Percentiles rank a stretch among this genome's conserved stretches.
Conservation (phyloP, 2,113 vertebrate genomes). For the Corythornis vintsioides region DNA sequence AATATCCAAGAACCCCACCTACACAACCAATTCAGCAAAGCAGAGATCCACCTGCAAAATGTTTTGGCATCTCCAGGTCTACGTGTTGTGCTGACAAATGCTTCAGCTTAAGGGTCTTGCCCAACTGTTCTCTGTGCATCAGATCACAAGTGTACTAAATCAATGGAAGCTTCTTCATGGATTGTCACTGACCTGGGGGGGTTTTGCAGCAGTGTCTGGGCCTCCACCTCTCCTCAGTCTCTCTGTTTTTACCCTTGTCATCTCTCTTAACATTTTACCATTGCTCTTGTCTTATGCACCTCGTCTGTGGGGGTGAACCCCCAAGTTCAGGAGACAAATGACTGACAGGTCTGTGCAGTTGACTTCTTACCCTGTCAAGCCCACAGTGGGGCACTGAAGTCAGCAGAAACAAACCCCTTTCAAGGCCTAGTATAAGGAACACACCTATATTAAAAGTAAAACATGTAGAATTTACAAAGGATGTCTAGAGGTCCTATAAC, state of each 20-base stretch:
- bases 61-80: background rate
- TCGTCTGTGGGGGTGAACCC: background rate
- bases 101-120: background rate
- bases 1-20: background rate
- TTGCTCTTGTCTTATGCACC: background rate
- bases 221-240: background rate
- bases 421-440: background rate
- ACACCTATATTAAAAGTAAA: background rate
- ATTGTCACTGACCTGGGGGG: background rate
- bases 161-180: background rate
- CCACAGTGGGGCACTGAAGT: background rate
- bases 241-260: background rate
- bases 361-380: background rate
- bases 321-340: background rate
- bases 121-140: background rate
- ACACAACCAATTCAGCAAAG: background rate
- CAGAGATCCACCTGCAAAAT: background rate
- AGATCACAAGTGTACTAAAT: background rate
- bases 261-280: background rate
- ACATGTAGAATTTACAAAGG: constrained; percentile 44
- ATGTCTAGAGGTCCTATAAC: background rate
- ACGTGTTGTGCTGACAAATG: background rate
- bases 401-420: background rate
- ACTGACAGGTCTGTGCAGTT: background rate
- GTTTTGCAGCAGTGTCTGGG: background rate